These are phyloP conservation scores for Eurystomus gularis DNA, from an alignment of 2,113 vertebrate genomes.

Conservation along the genomic window DNA sequence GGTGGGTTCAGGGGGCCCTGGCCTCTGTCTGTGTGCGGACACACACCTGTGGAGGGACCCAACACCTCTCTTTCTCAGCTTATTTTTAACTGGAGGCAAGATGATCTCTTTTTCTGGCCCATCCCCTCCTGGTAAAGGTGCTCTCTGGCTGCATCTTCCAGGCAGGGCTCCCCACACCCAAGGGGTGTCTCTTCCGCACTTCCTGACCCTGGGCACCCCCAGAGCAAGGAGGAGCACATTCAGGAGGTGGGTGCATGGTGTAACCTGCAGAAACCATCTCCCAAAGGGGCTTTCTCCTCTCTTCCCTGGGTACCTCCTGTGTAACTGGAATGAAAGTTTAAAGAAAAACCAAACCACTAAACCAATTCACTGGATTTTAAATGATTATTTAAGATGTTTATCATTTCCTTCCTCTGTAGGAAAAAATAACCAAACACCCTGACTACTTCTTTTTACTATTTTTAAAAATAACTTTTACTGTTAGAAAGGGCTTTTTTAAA, in stretches of 20 bases:
- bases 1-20: rapidly evolving
- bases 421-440: not conserved
- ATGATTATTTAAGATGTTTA: slow-evolving; percentile 46
- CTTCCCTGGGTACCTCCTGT: not conserved
- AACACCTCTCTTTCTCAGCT: not conserved
- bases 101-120: not conserved
- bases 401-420: not conserved
- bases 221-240: not conserved
- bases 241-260: not conserved
- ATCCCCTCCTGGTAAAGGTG: not conserved
- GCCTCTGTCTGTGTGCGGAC: not conserved
- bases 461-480: slow-evolving; percentile 32
- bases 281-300: not conserved
- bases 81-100: not conserved
- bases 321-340: not conserved
- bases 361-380: slow-evolving; percentile 3
- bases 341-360: not conserved
- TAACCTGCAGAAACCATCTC: not conserved
- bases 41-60: rapidly evolving
- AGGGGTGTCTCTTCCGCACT: not conserved
- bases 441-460: slow-evolving; percentile 17
- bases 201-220: not conserved
- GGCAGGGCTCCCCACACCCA: rapidly evolving
- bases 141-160: not conserved
- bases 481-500: slow-evolving; percentile 49